These are phyloP conservation scores for Coranthus polyacanthus DNA, from an alignment of 2,797 vertebrate species.

Conservation along the genomic window DNA sequence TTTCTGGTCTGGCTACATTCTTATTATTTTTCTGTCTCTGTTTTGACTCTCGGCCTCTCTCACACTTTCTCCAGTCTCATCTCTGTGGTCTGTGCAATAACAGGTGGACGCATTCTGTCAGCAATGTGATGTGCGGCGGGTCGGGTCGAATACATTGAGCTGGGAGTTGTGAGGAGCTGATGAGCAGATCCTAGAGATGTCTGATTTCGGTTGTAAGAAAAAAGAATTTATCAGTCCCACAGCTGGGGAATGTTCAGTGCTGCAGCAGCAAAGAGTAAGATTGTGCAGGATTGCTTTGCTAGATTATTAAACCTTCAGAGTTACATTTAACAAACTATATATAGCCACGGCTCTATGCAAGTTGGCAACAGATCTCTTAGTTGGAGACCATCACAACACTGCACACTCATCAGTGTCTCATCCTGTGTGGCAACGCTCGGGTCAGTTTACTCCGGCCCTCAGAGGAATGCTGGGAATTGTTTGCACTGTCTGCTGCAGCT, in stretches of 20 bases:
- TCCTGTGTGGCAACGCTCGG: constrained; percentile 46
- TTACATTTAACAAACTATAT: neutral
- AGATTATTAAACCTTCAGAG: neutral
- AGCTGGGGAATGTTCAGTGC: neutral
- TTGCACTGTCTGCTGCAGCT: constrained; percentile 72
- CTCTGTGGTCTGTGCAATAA: constrained; percentile 6
- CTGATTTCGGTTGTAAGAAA: constrained; percentile 25
- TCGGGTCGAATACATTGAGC: constrained; percentile 7
- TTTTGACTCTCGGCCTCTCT: constrained; percentile 41
- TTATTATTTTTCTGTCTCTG: constrained; percentile 58
- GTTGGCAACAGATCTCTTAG: neutral
- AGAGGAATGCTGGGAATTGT: constrained; percentile 77
- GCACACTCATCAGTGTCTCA: constrained; percentile 25
- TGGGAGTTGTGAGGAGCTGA: constrained; percentile 17
- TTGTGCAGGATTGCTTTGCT: no score
- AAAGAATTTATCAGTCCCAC: no score
- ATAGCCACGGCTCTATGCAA: neutral
- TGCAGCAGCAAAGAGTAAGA: no score
- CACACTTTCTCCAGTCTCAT: constrained; percentile 18
- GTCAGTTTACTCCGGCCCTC: constrained; percentile 65
- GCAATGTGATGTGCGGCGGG: neutral
- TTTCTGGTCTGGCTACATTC: constrained; percentile 30
- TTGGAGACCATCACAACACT: constrained; percentile 1
- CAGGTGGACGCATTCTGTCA: neutral
- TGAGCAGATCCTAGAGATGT: constrained; percentile 7